Conservation (phyloP, 1,140 invertebrate species). For the Chironomus tepperi region DNA sequence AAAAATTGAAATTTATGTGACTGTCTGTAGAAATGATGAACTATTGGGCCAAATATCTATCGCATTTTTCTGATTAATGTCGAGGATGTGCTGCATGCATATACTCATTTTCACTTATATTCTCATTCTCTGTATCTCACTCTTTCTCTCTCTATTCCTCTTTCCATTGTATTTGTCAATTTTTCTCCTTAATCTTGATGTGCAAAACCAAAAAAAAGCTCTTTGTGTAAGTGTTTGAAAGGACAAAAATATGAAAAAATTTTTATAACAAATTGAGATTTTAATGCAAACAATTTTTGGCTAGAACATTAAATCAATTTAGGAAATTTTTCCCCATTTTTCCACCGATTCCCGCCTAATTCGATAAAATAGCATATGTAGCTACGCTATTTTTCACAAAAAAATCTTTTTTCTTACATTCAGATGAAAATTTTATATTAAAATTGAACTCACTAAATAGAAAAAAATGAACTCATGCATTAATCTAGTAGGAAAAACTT, state of each 20-base stretch:
- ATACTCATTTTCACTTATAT: neutral
- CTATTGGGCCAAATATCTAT: neutral
- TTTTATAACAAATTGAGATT: neutral
- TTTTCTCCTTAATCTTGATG: neutral
- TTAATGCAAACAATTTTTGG: neutral
- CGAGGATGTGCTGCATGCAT: neutral
- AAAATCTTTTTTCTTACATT: neutral
- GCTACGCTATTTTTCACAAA: neutral
- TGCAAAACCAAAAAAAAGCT: neutral
- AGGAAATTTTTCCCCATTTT: neutral
- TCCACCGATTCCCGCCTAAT: neutral
- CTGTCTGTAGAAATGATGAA: neutral
- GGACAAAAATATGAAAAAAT: neutral
- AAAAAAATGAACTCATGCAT: too few species aligned
- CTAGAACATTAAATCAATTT: slow-evolving; percentile 7
- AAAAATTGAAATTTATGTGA: neutral
- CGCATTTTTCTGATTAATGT: neutral
- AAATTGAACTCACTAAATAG: too few species aligned
- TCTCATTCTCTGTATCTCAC: neutral
- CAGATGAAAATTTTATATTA: neutral
- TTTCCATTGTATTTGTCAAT: too few species aligned
- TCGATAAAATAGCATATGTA: neutral
- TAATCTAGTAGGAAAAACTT: too few species aligned
- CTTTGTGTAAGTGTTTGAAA: neutral
- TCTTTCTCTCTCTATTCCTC: neutral